phyloP scores from a whole-genome alignment of 2,888 invertebrate genomes.

The Parnassius orleans region DNA sequence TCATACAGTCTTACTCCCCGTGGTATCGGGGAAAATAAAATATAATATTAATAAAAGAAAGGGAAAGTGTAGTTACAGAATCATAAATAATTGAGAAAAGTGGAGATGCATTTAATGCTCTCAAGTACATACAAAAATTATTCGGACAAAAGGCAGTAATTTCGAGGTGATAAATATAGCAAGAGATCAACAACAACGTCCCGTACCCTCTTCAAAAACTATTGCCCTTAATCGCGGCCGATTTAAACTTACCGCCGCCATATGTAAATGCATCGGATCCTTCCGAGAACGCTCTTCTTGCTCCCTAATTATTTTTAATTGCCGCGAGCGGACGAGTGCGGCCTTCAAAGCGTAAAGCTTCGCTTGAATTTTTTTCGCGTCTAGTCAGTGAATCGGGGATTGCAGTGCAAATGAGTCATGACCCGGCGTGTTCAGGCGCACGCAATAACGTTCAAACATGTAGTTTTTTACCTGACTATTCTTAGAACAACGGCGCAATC shows the following conservation, averaged over 20 bases:
- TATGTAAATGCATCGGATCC: conserved; percentile 76
- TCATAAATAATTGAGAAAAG: too few relatives aligned
- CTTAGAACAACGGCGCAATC: conserved; percentile 64
- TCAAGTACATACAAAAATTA: too few relatives aligned
- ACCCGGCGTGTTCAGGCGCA: conserved; percentile 45
- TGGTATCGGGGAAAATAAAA: too few relatives aligned
- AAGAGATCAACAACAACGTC: conserved; percentile 6
- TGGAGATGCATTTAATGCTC: too few relatives aligned
- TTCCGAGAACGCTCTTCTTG: conserved; percentile 75
- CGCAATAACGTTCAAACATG: conserved; percentile 42
- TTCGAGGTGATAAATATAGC: conserved; percentile 10
- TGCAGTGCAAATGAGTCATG: conserved; percentile 65
- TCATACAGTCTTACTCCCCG: too few relatives aligned
- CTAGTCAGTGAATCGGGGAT: conserved; percentile 71
- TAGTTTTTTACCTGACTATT: conserved; percentile 59
- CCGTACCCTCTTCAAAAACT: conserved; percentile 36
- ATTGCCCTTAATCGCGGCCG: conserved; percentile 74
- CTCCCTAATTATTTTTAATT: conserved; percentile 80
- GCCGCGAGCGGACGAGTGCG: conserved; percentile 67
- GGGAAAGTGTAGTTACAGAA: too few relatives aligned
- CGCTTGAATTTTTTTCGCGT: conserved; percentile 70
- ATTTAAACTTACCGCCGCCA: conserved; percentile 62
- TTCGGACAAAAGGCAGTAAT: conserved; percentile 3
- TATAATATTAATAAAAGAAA: too few relatives aligned
- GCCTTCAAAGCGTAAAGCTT: conserved; percentile 71